phyloP scores from a whole-genome alignment of 2,113 vertebrate genomes.

The Megaceryle torquata region DNA sequence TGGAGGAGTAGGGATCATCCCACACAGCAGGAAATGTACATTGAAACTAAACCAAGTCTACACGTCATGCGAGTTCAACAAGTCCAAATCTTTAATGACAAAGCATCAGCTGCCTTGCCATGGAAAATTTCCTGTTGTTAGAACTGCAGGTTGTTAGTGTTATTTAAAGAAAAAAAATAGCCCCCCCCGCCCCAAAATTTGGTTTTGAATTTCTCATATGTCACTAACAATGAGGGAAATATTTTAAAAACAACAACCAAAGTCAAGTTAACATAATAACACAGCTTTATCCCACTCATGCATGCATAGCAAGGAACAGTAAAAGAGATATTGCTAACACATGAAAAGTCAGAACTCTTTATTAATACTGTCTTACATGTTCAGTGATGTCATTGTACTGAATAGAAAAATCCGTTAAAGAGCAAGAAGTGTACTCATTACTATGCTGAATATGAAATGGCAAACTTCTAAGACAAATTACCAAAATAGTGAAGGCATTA shows the following conservation, averaged over 20 bases:
- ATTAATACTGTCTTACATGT: neutral
- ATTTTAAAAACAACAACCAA: neutral
- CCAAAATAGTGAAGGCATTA: neutral
- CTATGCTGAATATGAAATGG: neutral
- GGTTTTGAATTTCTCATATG: neutral
- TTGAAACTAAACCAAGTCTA: neutral
- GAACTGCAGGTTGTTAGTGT: neutral
- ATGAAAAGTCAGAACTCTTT: neutral
- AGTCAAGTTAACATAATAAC: neutral
- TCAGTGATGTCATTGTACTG: neutral
- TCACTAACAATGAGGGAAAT: neutral
- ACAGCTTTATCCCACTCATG: neutral
- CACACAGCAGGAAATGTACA: conserved; percentile 12
- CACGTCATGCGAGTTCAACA: neutral
- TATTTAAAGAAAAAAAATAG: conserved; percentile 12
- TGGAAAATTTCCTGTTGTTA: neutral
- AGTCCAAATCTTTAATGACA: conserved; percentile 30
- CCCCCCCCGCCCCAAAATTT: no score
- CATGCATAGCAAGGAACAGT: neutral
- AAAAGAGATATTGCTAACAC: neutral
- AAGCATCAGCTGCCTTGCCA: neutral
- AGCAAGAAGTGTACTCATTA: neutral
- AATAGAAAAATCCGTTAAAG: neutral
- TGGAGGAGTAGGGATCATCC: neutral
- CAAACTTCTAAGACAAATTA: neutral